Conservation (phyloP, 2,888 invertebrate species). For the Amphipoea oculea region DNA sequence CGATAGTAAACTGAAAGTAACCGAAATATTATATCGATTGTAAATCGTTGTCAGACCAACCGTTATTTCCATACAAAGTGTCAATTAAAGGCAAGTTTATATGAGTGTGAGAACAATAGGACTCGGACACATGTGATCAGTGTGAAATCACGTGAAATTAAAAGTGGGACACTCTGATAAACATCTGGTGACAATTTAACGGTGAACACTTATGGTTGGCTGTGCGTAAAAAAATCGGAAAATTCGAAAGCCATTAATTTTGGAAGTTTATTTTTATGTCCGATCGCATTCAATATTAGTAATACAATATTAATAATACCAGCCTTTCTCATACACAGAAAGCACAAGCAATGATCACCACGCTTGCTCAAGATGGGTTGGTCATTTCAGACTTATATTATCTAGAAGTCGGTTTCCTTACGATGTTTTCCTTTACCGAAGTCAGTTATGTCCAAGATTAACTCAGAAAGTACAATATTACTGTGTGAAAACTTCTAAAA, state of each 20-base stretch:
- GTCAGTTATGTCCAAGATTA: too few species aligned
- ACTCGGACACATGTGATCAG: slow-evolving; percentile 44
- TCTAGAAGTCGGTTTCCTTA: too few species aligned
- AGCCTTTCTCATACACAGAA: too few species aligned
- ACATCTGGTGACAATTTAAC: slow-evolving; percentile 71
- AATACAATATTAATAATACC: too few species aligned
- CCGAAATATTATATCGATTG: slow-evolving; percentile 40
- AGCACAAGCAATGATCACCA: too few species aligned
- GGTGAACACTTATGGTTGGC: neutral
- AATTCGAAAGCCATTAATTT: neutral
- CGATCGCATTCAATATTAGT: too few species aligned
- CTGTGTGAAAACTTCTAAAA: neutral
- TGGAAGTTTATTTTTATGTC: neutral
- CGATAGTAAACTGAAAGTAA: slow-evolving; percentile 40
- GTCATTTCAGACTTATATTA: too few species aligned
- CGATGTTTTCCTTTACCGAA: too few species aligned
- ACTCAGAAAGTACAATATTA: too few species aligned
- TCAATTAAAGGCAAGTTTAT: slow-evolving; percentile 74
- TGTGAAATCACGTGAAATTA: slow-evolving; percentile 65
- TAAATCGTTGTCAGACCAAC: slow-evolving; percentile 48
- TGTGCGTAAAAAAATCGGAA: neutral
- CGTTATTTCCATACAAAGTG: slow-evolving; percentile 69
- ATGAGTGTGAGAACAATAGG: slow-evolving; percentile 71
- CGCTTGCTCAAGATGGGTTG: too few species aligned
- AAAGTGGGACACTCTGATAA: slow-evolving; percentile 73